These are phyloP conservation scores for Acarapis woodi DNA, from an alignment of 1,140 invertebrate genomes.

Conservation along the genomic window DNA sequence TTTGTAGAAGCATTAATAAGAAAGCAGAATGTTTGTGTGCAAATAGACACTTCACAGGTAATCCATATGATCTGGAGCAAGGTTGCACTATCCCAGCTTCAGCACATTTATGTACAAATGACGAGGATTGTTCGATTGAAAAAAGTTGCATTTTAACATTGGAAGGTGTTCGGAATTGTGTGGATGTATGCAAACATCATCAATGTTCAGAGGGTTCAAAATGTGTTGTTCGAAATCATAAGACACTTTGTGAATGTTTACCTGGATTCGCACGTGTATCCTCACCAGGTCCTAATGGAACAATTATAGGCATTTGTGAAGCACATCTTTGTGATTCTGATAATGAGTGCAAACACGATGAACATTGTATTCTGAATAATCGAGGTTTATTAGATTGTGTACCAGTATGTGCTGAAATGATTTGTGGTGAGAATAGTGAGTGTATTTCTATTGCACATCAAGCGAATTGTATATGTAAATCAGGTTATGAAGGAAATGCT, in stretches of 20 bases:
- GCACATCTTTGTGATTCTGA: conserved; percentile 9
- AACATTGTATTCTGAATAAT: conserved; percentile 8
- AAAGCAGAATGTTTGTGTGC: conserved; percentile 51
- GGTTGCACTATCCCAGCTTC: conserved; percentile 11
- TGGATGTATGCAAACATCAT: conserved; percentile 8
- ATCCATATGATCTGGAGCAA: conserved; percentile 12
- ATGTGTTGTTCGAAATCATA: conserved; percentile 48
- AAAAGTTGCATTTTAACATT: conserved; percentile 21
- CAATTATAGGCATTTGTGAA: conserved; percentile 3
- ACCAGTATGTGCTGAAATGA: conserved; percentile 39
- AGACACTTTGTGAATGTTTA: conserved; percentile 44
- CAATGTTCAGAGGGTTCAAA: conserved; percentile 53
- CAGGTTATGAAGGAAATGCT: conserved; percentile 12
- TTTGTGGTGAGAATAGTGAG: conserved; percentile 51
- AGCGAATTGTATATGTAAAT: conserved; percentile 35
- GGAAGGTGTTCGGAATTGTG: conserved; percentile 12
- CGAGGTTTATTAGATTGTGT: conserved; percentile 13
- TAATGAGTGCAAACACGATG: conserved; percentile 7
- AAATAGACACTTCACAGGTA: conserved; percentile 27
- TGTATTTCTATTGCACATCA: conserved; percentile 34
- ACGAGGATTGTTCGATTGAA: conserved; percentile 34
- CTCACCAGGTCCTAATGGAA: conserved; percentile 5
- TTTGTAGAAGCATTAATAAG: conserved; percentile 49
- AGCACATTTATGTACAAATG: conserved; percentile 24
- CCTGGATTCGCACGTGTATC: conserved; percentile 8